These are phyloP conservation scores for Rhynchonema sp. DNA, from an alignment of 2,888 invertebrate species.

Conservation along the genomic window DNA sequence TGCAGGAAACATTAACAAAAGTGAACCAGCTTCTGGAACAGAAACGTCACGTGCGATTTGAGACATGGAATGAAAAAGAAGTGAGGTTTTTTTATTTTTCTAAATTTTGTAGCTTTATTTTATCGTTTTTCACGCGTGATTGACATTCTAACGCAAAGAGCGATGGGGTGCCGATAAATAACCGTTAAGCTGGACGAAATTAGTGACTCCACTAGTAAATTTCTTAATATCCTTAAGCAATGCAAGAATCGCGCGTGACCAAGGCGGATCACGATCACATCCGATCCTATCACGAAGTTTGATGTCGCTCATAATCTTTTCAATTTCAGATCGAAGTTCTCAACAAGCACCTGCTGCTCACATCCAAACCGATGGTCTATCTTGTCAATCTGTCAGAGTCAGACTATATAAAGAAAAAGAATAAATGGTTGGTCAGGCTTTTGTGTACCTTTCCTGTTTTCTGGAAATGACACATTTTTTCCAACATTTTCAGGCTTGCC, in stretches of 20 bases:
- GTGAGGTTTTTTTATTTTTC: conserved; percentile 8
- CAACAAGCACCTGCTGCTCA: conserved; percentile 86
- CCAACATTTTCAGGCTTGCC: conserved; percentile 46
- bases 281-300: too few relatives aligned
- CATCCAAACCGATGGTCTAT: conserved; percentile 91
- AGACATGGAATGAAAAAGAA: conserved; percentile 29
- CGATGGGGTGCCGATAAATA: too few relatives aligned
- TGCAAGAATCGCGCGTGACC: too few relatives aligned
- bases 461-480: background rate
- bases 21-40: conserved; percentile 61
- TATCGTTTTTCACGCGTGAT: background rate
- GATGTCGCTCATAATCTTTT: too few relatives aligned
- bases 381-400: conserved; percentile 89
- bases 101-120: background rate
- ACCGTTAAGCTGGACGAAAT: too few relatives aligned
- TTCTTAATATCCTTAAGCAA: too few relatives aligned
- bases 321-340: conserved; percentile 67
- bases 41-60: conserved; percentile 76
- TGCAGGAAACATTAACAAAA: conserved; percentile 63
- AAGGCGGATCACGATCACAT: too few relatives aligned
- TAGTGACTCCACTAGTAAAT: too few relatives aligned
- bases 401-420: conserved; percentile 86
- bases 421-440: conserved; percentile 6
- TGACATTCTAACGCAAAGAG: too few relatives aligned
- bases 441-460: background rate